Evolutionary conservation across 2,797 vertebrate species (phyloP), one percentile per base, ranked within the genome.

Genomic region (Lutra lutra): DNA sequence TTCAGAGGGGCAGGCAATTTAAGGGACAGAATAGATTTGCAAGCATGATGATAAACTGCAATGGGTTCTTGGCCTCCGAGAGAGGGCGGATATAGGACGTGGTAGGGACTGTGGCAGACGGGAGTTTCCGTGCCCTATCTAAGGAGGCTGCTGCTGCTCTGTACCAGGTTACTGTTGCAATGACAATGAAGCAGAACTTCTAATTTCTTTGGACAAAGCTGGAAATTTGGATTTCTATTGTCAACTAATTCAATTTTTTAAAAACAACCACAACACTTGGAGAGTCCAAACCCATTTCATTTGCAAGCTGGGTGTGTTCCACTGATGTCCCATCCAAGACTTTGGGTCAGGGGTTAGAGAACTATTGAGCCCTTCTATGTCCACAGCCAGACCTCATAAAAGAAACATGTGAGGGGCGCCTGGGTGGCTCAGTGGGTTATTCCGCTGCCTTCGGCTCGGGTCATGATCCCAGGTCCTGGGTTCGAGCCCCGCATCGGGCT

Each of bases 251-350:
- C 48, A 95, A 91, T 6, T 46, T 70, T 70, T 70, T 12, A 90
- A 84, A 56, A 40, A 68, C 13, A 92, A 70, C n/a, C 38, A 38
- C 40, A 80, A 35, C 18, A 40, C 1, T 20, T 32, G 25, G 7
- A 84, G 48, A 84, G 48, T 62, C 77, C n/a, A 92, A 91, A 43
- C 78, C 46, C 73, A 40, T 94, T 80, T 68, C 79, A 9, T 43
- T 75, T 70, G 32, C 27, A 80, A 70, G 58, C 27, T 88, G 77
- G 43, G 43, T 83, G 78, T 85, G 60, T 60, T 56, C 51, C 4
- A 32, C 15, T 77, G 58, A 92, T 32, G 35, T 91, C 64, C 48
- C 66, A 29, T 27, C 68, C 14, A 23, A 94, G 77, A n/a, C 15
- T 46, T 90, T 32, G 29, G 62, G 6, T 66, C 23, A 56, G 62